phyloP scores from a whole-genome alignment of 2,797 vertebrate genomes.

The Silurus aristotelis region DNA sequence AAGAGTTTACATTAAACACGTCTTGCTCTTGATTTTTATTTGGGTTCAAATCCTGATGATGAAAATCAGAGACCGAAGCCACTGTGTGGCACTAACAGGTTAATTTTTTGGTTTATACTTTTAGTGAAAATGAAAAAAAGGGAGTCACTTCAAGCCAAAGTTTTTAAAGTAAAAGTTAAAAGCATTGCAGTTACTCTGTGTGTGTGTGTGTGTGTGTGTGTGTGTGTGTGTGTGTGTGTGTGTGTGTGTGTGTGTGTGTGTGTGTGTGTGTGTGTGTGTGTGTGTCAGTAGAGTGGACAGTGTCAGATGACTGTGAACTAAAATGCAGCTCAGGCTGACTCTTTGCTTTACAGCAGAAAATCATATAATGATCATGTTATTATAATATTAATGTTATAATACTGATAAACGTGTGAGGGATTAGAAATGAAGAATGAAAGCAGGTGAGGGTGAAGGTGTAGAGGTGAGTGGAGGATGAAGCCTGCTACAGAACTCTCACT shows the following conservation, averaged over 20 bases:
- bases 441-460: no score
- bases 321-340: not conserved
- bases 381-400: not conserved
- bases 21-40: not conserved
- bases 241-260: constrained; percentile 4
- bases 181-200: no score
- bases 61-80: not conserved
- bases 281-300: not conserved
- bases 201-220: no score
- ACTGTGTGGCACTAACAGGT: not conserved
- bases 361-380: no score
- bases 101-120: not conserved
- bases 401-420: not conserved
- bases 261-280: no score
- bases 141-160: not conserved
- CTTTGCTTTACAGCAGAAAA: not conserved
- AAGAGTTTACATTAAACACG: not conserved
- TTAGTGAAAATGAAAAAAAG: not conserved
- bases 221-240: no score
- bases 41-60: not conserved
- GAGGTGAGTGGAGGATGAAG: no score
- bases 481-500: not conserved
- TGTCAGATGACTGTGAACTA: not conserved
- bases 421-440: not conserved
- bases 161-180: not conserved